A percentile compares a stretch with the other conserved stretches of the same genome.
These are phyloP conservation scores for Dasysyrphus tricinctus DNA, from an alignment of 2,888 invertebrate species.

Conservation along the genomic window DNA sequence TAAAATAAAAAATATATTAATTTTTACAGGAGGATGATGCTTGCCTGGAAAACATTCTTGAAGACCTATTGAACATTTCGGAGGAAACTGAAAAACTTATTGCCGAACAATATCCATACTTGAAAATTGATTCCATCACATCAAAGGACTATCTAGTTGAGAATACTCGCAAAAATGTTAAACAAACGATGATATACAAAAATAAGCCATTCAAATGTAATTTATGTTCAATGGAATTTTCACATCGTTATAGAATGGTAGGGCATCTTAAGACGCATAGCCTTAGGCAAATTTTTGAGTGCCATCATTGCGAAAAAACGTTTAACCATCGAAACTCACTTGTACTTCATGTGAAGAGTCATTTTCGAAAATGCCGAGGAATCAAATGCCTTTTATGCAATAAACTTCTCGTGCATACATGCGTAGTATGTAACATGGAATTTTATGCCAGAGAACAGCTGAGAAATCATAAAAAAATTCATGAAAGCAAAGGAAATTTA, in stretches of 20 bases:
- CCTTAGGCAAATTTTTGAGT: conserved; percentile 27
- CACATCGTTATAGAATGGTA: conserved; percentile 53
- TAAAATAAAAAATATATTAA: background rate
- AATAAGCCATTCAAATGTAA: conserved; percentile 52
- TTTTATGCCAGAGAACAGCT: conserved; percentile 59
- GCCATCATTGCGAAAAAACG: conserved; percentile 63
- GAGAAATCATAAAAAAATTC: conserved; percentile 53
- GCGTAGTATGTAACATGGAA: conserved; percentile 47
- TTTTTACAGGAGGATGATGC: conserved; percentile 35
- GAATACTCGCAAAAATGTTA: conserved; percentile 1
- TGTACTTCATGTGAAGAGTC: conserved; percentile 63
- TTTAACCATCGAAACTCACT: conserved; percentile 62
- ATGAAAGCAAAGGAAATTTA: conserved; percentile 26
- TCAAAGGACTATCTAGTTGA: conserved; percentile 23
- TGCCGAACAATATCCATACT: conserved; percentile 55
- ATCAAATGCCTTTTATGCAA: conserved; percentile 54
- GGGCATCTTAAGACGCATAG: conserved; percentile 52
- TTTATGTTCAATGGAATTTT: conserved; percentile 53
- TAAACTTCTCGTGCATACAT: conserved; percentile 58
- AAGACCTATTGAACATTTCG: conserved; percentile 54
- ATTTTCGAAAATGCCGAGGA: conserved; percentile 38
- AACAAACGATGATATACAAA: background rate
- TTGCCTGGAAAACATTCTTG: conserved; percentile 49
- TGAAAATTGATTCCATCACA: conserved; percentile 48
- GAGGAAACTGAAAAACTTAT: conserved; percentile 59